A percentile compares a stretch with the other conserved stretches of the same genome.
These are phyloP conservation scores for Tyto alba DNA, from an alignment of 2,113 vertebrate genomes.

Conservation along the genomic window DNA sequence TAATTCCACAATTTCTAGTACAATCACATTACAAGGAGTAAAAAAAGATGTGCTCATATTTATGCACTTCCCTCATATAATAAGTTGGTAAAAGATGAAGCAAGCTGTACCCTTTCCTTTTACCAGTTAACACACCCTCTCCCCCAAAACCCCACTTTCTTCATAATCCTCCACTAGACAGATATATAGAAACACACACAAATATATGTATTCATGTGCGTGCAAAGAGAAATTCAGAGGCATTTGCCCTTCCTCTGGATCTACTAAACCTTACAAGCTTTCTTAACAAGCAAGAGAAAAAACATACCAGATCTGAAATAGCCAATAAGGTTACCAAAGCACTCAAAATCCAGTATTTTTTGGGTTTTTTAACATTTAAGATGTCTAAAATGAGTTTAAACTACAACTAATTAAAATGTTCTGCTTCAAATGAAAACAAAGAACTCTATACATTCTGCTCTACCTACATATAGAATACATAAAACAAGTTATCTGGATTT, in stretches of 20 bases:
- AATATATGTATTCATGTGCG: too few relatives aligned
- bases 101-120: not conserved
- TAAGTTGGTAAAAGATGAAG: not conserved
- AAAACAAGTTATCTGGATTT: not conserved
- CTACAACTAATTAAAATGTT: not conserved
- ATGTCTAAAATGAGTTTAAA: not conserved
- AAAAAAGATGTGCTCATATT: not conserved
- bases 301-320: not conserved
- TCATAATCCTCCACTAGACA: not conserved
- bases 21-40: not conserved
- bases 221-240: not conserved
- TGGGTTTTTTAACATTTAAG: not conserved
- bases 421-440: not conserved
- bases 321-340: too few relatives aligned
- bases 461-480: accelerated
- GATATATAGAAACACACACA: accelerated
- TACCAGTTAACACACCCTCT: not conserved
- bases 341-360: not conserved
- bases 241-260: not conserved
- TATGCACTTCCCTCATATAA: not conserved
- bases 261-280: not conserved
- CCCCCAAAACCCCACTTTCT: not conserved
- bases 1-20: not conserved
- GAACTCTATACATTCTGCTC: not conserved
- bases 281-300: not conserved